phyloP scores from a whole-genome alignment of 1,140 invertebrate species.

The Ganaspis sp. region DNA sequence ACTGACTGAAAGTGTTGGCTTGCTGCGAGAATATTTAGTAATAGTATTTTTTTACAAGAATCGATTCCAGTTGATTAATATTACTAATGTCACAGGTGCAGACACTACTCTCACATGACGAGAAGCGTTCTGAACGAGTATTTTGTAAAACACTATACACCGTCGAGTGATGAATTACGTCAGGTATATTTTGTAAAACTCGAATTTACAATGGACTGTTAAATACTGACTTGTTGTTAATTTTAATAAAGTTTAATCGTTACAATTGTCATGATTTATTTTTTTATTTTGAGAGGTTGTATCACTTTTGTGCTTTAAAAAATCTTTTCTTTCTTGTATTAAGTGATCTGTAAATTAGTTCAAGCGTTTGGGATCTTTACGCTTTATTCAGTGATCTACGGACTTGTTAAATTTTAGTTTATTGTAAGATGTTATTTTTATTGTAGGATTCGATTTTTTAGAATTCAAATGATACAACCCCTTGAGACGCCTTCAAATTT shows the following conservation, averaged over 20 bases:
- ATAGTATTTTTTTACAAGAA: constrained; percentile 26
- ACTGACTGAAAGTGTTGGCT: constrained; percentile 29
- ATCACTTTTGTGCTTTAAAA: not conserved
- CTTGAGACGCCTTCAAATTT: too few species aligned
- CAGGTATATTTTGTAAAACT: constrained; percentile 27
- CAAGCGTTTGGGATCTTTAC: too few species aligned
- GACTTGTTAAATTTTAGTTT: too few species aligned
- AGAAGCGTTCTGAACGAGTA: constrained; percentile 46
- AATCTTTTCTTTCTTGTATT: too few species aligned
- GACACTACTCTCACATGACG: constrained; percentile 49
- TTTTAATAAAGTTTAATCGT: constrained; percentile 28
- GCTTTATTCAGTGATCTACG: too few species aligned
- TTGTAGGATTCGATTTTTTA: too few species aligned
- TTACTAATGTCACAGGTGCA: constrained; percentile 53
- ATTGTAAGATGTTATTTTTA: too few species aligned
- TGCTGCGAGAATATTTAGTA: not conserved
- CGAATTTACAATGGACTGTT: constrained; percentile 17
- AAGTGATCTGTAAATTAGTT: too few species aligned
- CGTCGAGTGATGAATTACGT: constrained; percentile 33
- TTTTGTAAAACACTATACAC: constrained; percentile 14
- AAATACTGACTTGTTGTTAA: constrained; percentile 20
- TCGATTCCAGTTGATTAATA: constrained; percentile 45
- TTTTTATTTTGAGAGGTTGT: not conserved
- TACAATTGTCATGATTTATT: not conserved
- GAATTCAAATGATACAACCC: too few species aligned